Evolutionary conservation across 1,140 invertebrate genomes (phyloP).

Genomic region (Drosophila kikkawai): DNA sequence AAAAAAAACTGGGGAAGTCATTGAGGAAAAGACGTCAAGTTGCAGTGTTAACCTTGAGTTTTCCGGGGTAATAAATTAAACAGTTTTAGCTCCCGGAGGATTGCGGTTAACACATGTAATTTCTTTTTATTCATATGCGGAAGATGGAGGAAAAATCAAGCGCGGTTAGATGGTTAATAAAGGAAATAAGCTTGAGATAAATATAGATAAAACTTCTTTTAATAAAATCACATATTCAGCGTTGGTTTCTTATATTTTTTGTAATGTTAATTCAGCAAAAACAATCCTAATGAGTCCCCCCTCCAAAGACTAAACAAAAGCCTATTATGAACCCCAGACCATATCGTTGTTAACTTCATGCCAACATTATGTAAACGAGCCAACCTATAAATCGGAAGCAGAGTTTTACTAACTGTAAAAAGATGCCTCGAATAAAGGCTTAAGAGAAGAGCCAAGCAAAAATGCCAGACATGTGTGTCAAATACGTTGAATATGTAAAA

Average conservation of each 20-base stretch:
- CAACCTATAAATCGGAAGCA: slow-evolving; percentile 28
- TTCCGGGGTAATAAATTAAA: slow-evolving; percentile 66
- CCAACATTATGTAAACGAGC: slow-evolving; percentile 53
- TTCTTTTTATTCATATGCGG: slow-evolving; percentile 40
- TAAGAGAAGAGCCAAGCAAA: slow-evolving; percentile 6
- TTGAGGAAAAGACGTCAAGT: slow-evolving; percentile 52
- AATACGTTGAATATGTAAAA: slow-evolving; percentile 66
- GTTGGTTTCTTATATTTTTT: slow-evolving; percentile 14
- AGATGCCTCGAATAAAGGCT: slow-evolving; percentile 19
- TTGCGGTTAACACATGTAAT: slow-evolving; percentile 38
- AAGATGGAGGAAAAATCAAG: slow-evolving; percentile 24
- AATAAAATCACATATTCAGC: not conserved
- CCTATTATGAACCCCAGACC: slow-evolving; percentile 26
- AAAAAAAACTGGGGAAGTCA: slow-evolving; percentile 41
- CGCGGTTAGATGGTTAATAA: not conserved
- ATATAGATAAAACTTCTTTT: not conserved
- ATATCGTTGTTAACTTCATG: slow-evolving; percentile 29
- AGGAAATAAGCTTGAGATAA: slow-evolving; percentile 10
- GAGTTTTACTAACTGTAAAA: slow-evolving; percentile 32
- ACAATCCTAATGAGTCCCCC: slow-evolving; percentile 17
- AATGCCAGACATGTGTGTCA: slow-evolving; percentile 53
- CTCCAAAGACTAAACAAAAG: slow-evolving; percentile 25
- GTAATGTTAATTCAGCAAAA: slow-evolving; percentile 20
- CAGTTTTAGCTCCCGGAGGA: slow-evolving; percentile 30
- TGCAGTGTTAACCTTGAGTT: slow-evolving; percentile 64